These are phyloP conservation scores for Ditula angustiorana DNA, from an alignment of 2,888 invertebrate species.

Conservation along the genomic window DNA sequence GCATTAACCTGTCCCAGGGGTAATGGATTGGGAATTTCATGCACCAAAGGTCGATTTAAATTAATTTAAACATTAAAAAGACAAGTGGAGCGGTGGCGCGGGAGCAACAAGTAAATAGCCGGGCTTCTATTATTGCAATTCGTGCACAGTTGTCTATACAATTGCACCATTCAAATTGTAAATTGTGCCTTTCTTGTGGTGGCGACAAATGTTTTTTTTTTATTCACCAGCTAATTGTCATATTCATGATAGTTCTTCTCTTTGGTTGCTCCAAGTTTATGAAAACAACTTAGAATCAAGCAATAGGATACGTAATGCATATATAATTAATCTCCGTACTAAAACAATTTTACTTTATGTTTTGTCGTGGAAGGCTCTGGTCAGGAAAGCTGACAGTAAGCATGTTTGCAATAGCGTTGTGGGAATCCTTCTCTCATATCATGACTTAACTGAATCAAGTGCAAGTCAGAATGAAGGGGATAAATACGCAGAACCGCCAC, in stretches of 20 bases:
- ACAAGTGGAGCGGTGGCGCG: slow-evolving; percentile 61
- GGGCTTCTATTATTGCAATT: not conserved
- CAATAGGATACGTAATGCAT: no score
- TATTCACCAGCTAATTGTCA: no score
- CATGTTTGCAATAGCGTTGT: slow-evolving; percentile 47
- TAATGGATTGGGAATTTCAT: slow-evolving; percentile 81
- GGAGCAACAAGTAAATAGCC: slow-evolving; percentile 68
- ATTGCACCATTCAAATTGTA: no score
- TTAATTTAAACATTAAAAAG: slow-evolving; percentile 80
- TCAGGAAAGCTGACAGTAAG: slow-evolving; percentile 38
- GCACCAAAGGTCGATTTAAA: slow-evolving; percentile 76
- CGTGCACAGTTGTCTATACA: no score
- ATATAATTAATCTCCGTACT: not conserved
- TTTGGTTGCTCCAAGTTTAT: no score
- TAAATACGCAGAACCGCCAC: slow-evolving; percentile 49
- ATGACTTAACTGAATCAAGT: slow-evolving; percentile 46
- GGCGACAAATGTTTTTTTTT: no score
- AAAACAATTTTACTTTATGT: not conserved
- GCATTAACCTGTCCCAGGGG: slow-evolving; percentile 73
- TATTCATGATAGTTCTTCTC: no score
- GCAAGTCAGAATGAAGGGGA: slow-evolving; percentile 47
- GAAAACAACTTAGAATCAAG: not conserved
- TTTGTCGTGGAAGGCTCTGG: slow-evolving; percentile 38
- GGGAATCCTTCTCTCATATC: slow-evolving; percentile 48
- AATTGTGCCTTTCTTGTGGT: no score